phyloP scores from a whole-genome alignment of 2,113 vertebrate species.

The Paracanthobrama guichenoti region DNA sequence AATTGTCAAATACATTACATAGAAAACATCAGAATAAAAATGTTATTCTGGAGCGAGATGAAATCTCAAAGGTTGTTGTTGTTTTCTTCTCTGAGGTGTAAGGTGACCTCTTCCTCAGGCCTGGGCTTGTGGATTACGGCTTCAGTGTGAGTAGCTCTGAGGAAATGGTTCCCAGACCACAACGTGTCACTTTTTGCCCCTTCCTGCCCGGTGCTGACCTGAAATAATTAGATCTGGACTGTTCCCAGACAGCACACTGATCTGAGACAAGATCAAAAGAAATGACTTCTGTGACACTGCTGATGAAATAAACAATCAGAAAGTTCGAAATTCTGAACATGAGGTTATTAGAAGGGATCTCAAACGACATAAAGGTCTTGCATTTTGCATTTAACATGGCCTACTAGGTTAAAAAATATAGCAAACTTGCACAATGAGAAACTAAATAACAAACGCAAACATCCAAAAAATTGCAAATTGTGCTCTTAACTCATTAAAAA shows the following conservation, averaged over 20 bases:
- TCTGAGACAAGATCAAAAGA: not conserved
- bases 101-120: constrained; percentile 40
- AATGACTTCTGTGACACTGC: not conserved
- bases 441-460: not conserved
- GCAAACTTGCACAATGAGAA: not conserved
- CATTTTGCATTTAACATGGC: not conserved
- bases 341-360: not conserved
- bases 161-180: constrained; percentile 55
- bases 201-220: constrained; percentile 15
- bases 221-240: constrained; percentile 17
- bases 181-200: constrained; percentile 51
- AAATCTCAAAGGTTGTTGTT: not conserved
- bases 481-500: constrained; percentile 4
- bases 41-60: not conserved
- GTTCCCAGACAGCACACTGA: not conserved
- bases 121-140: constrained; percentile 40
- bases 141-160: constrained; percentile 37
- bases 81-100: constrained; percentile 30
- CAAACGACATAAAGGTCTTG: not conserved
- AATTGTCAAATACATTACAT: not conserved
- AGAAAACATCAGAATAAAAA: not conserved
- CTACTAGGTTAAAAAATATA: not conserved
- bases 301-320: not conserved
- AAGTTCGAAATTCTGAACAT: not conserved
- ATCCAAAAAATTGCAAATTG: not conserved